Percentiles rank a stretch among this genome's conserved stretches.
Evolutionary conservation across 2,797 vertebrate species (phyloP).

Genomic region (Arremon brunneinucha): DNA sequence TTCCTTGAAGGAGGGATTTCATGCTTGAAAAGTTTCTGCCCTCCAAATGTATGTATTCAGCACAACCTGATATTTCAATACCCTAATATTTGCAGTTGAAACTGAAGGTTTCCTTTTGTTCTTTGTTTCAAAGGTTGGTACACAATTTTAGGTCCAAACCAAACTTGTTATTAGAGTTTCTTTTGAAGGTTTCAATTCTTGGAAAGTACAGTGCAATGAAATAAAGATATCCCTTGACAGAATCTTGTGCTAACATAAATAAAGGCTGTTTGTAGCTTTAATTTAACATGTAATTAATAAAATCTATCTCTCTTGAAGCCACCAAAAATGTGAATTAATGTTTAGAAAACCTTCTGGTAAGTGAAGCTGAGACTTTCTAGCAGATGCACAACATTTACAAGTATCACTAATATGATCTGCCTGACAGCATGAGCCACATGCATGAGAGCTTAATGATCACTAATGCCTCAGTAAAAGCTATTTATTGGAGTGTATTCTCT

Average conservation of each 20-base stretch:
- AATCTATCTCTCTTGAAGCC: background rate
- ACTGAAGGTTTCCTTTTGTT: background rate
- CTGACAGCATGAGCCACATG: constrained; percentile 11
- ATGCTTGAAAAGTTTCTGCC: background rate
- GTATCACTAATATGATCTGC: background rate
- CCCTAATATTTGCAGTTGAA: background rate
- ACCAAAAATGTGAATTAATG: constrained; percentile 13
- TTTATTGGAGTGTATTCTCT: background rate
- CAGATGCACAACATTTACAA: constrained; percentile 21
- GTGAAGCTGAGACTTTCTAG: constrained; percentile 3
- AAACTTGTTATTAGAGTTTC: background rate
- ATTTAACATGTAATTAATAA: constrained; percentile 21
- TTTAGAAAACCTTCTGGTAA: constrained; percentile 43
- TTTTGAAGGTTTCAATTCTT: background rate
- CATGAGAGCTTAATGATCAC: constrained; percentile 8
- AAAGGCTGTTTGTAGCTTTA: constrained; percentile 1
- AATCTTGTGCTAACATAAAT: background rate
- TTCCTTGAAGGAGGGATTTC: background rate
- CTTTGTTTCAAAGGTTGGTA: background rate
- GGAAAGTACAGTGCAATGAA: background rate
- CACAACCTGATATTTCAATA: background rate
- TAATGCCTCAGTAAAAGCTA: background rate
- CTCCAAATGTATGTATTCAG: background rate
- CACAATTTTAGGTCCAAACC: background rate
- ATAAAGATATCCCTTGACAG: background rate